Percentiles rank a stretch among this genome's conserved stretches.
These are phyloP conservation scores for Plebejus argus DNA, from an alignment of 2,888 invertebrate species.

Conservation along the genomic window DNA sequence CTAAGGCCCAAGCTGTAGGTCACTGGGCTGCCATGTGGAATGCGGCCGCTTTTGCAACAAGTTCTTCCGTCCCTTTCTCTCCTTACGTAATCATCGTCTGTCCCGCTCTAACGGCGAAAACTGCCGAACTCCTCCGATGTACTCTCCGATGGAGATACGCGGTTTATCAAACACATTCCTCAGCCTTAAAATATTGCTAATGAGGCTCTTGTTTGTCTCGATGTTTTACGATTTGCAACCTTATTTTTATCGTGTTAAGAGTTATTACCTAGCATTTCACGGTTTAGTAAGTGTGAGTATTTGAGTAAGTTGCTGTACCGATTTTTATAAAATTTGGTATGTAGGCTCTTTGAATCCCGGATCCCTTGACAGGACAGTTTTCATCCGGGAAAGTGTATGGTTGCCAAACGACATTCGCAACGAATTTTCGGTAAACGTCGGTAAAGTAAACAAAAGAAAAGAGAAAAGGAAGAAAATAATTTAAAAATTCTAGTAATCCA, in stretches of 20 bases:
- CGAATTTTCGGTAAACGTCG: no score
- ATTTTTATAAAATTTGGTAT: no score
- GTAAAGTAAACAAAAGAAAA: no score
- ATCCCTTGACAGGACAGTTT: no score
- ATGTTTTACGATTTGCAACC: not conserved
- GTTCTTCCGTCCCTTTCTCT: constrained; percentile 62
- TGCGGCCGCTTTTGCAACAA: constrained; percentile 76
- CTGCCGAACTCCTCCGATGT: constrained; percentile 48
- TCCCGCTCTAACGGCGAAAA: constrained; percentile 48
- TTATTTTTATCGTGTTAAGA: not conserved
- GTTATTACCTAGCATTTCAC: not conserved
- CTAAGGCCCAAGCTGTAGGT: constrained; percentile 62
- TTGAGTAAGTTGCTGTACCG: no score
- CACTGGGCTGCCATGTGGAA: constrained; percentile 73
- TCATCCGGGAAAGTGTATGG: no score
- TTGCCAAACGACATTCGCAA: no score
- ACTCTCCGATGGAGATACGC: constrained; percentile 54
- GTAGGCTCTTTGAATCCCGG: no score
- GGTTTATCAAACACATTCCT: constrained; percentile 38
- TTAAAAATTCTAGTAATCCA: no score
- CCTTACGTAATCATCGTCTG: constrained; percentile 40
- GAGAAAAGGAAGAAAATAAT: no score
- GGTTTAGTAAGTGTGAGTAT: no score
- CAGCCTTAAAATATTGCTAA: constrained; percentile 13
- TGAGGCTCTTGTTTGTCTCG: not conserved